phyloP scores from a whole-genome alignment of 1,140 invertebrate genomes.

The Neoseiulus cucumeris region DNA sequence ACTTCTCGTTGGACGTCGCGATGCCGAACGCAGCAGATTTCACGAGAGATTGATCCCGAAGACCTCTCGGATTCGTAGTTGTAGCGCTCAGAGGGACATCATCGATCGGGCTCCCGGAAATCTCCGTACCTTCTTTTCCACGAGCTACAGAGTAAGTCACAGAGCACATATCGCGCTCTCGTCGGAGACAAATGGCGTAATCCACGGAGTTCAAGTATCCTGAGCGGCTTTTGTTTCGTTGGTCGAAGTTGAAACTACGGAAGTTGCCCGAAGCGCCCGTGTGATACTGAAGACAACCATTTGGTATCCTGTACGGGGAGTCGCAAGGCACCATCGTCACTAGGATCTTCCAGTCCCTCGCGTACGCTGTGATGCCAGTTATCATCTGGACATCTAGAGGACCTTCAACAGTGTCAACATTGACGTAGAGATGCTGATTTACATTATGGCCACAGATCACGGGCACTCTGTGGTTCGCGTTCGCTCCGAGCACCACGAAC shows the following conservation, averaged over 20 bases:
- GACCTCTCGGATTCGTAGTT: too few relatives aligned
- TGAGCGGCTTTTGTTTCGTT: background rate
- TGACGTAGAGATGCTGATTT: slow-evolving; percentile 39
- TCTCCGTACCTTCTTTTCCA: too few relatives aligned
- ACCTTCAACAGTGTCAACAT: slow-evolving; percentile 19
- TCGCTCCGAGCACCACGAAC: slow-evolving; percentile 43
- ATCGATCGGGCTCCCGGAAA: too few relatives aligned
- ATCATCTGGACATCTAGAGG: slow-evolving; percentile 45
- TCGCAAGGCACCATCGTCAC: slow-evolving; percentile 47
- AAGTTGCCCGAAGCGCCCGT: slow-evolving; percentile 18
- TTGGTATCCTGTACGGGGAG: slow-evolving; percentile 15
- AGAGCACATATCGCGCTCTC: slow-evolving; percentile 21
- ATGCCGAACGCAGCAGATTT: too few relatives aligned
- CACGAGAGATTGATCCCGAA: too few relatives aligned
- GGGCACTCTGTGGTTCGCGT: slow-evolving; percentile 43
- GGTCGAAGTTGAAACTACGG: slow-evolving; percentile 18
- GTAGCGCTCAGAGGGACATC: too few relatives aligned
- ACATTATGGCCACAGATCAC: slow-evolving; percentile 55
- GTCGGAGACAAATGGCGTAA: background rate
- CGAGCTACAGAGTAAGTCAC: slow-evolving; percentile 32
- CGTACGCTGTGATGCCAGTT: slow-evolving; percentile 35
- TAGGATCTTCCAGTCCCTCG: slow-evolving; percentile 52
- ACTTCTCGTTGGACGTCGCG: too few relatives aligned
- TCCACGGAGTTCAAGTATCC: background rate
- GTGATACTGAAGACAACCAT: slow-evolving; percentile 21